These are phyloP conservation scores for Zoroaster sp. DNA, from an alignment of 53 echinoderm and acorn worm species.

Conservation along the genomic window DNA sequence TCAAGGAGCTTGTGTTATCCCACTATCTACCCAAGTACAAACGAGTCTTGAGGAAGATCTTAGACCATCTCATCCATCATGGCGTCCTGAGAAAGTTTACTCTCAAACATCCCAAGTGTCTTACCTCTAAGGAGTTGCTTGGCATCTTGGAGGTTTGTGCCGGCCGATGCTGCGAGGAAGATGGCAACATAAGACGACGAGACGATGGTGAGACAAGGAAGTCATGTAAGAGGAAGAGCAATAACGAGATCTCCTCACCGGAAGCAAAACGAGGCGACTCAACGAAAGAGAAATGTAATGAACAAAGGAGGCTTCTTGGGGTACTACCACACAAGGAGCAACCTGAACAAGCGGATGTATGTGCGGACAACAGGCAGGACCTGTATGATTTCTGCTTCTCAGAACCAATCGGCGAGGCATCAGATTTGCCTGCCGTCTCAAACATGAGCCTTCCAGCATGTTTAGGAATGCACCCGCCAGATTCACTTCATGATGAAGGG, in stretches of 20 bases:
- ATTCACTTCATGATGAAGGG: background rate
- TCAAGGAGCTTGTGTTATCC: slow-evolving; percentile 31
- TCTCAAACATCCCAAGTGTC: slow-evolving; percentile 31
- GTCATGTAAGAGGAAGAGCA: background rate
- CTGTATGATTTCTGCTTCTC: slow-evolving; percentile 19
- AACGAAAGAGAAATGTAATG: background rate
- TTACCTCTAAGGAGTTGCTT: background rate
- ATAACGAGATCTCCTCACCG: background rate
- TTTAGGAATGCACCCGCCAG: background rate
- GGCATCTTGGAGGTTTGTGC: slow-evolving; percentile 30
- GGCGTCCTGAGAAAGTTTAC: slow-evolving; percentile 30
- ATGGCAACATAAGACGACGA: background rate
- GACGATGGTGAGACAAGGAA: background rate
- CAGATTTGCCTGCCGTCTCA: background rate
- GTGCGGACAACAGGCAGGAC: background rate
- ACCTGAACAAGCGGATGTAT: background rate
- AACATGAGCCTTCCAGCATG: background rate
- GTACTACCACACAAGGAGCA: background rate
- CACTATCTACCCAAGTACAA: slow-evolving; percentile 37
- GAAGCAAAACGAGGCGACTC: background rate
- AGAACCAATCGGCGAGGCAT: background rate
- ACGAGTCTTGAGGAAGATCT: background rate
- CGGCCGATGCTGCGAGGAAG: background rate
- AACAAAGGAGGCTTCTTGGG: background rate
- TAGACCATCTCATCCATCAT: background rate